Evolutionary conservation across 2,888 invertebrate genomes (phyloP).

Genomic region (Nasonovia ribisnigri): DNA sequence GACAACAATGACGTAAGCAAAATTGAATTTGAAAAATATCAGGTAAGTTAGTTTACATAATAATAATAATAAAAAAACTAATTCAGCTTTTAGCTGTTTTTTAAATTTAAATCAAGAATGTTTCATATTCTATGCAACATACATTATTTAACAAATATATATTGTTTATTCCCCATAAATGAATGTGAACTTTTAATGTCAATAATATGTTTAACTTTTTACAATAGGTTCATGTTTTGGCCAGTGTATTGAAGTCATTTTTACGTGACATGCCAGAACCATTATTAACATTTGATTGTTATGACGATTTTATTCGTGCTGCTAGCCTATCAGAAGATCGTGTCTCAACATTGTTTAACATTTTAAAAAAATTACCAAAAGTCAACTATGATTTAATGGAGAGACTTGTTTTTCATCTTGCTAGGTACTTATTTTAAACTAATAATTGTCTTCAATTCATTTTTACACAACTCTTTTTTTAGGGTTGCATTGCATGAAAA

Average conservation of each 20-base stretch:
- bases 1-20: slow-evolving; percentile 74
- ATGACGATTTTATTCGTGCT: slow-evolving; percentile 93
- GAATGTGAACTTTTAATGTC: slow-evolving; percentile 27
- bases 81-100: not conserved
- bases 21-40: slow-evolving; percentile 68
- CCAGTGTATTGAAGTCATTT: slow-evolving; percentile 89
- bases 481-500: slow-evolving; percentile 88
- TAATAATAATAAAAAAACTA: not conserved
- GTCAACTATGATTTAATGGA: slow-evolving; percentile 92
- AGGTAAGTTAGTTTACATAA: slow-evolving; percentile 66
- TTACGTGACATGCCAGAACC: slow-evolving; percentile 95
- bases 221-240: slow-evolving; percentile 83
- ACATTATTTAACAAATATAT: not conserved
- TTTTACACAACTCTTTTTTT: slow-evolving; percentile 56
- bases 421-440: slow-evolving; percentile 72
- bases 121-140: not conserved
- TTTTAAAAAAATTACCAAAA: slow-evolving; percentile 89
- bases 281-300: slow-evolving; percentile 90
- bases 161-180: not conserved
- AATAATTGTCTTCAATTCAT: not conserved
- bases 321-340: slow-evolving; percentile 89
- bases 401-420: slow-evolving; percentile 91
- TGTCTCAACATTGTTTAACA: slow-evolving; percentile 86
- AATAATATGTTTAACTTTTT: slow-evolving; percentile 14
- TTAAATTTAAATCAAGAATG: not conserved